Evolutionary conservation across 1,140 invertebrate species (phyloP).

Genomic region (Bombyx mandarina): DNA sequence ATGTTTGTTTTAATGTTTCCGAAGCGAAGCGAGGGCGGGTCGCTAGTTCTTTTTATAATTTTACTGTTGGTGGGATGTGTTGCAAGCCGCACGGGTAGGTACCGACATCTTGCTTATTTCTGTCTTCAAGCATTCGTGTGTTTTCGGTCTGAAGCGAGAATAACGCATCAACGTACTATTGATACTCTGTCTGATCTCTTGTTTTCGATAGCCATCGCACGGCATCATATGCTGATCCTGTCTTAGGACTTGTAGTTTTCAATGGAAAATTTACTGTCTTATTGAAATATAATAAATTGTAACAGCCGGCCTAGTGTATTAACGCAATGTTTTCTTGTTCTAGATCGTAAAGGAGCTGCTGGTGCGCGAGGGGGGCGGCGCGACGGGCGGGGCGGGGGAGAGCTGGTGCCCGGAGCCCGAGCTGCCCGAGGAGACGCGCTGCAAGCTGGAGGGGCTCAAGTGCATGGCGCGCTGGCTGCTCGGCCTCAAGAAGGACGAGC

Average conservation of each 20-base stretch:
- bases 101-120: neutral
- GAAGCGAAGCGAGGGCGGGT: no score
- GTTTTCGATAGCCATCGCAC: no score
- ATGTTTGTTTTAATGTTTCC: no score
- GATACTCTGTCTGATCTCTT: no score
- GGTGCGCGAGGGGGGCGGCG: slow-evolving; percentile 81
- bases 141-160: no score
- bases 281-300: no score
- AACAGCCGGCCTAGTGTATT: no score
- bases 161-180: no score
- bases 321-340: neutral
- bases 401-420: slow-evolving; percentile 92
- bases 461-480: slow-evolving; percentile 96
- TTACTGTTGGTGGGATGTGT: neutral
- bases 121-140: neutral
- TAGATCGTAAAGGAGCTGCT: slow-evolving; percentile 95
- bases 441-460: slow-evolving; percentile 95
- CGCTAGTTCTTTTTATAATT: neutral
- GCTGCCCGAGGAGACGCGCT: slow-evolving; percentile 91
- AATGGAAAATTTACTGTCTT: no score
- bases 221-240: no score
- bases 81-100: neutral
- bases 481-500: slow-evolving; percentile 89
- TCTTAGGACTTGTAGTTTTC: no score
- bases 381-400: slow-evolving; percentile 62